A percentile compares a stretch with the other conserved stretches of the same genome.
Evolutionary conservation across 2,113 vertebrate species (phyloP).

Genomic region (Mormoops blainvillei): DNA sequence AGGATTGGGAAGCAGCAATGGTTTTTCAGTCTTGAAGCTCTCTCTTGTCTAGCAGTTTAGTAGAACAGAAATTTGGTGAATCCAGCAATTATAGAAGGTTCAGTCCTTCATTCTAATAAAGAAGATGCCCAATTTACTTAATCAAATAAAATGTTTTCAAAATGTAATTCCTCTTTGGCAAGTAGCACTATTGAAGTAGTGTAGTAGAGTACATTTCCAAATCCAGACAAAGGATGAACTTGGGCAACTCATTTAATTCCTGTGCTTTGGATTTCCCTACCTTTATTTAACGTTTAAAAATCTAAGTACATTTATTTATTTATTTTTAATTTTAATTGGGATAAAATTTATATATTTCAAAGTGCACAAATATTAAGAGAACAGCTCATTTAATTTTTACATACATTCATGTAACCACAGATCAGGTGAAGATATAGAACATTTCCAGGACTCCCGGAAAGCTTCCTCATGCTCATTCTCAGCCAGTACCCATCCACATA

Average conservation of each 20-base stretch:
- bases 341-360: background rate
- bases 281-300: background rate
- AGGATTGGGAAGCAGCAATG: background rate
- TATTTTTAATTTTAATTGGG: background rate
- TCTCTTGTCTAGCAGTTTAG: background rate
- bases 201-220: background rate
- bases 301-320: background rate
- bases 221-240: background rate
- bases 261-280: background rate
- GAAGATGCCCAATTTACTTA: background rate
- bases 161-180: background rate
- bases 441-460: background rate
- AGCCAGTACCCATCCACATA: background rate
- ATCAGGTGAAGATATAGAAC: background rate
- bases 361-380: background rate
- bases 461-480: background rate
- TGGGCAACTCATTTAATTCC: background rate
- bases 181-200: background rate
- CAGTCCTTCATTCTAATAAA: background rate
- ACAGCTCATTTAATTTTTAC: background rate
- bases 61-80: background rate
- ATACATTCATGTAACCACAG: background rate
- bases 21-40: background rate
- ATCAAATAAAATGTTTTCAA: slow-evolving; percentile 17
- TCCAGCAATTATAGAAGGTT: background rate